Evolutionary conservation across 2,113 vertebrate species (phyloP).

Genomic region (Regulus satrapa): DNA sequence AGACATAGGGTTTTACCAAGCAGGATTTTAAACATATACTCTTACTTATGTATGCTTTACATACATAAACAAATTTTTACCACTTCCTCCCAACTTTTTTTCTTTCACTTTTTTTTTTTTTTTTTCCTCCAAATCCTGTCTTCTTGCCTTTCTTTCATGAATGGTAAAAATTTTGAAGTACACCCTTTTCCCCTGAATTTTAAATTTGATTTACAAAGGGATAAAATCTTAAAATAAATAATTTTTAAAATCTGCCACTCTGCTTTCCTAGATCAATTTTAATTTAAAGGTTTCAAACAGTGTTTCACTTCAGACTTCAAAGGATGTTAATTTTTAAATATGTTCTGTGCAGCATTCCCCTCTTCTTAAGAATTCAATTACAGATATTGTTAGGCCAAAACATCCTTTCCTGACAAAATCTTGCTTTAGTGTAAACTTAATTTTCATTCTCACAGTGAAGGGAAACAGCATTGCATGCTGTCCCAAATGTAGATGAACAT

Average conservation of each 20-base stretch:
- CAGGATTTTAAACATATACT: neutral
- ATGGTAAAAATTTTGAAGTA: neutral
- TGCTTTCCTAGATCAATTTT: neutral
- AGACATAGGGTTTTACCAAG: neutral
- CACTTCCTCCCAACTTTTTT: neutral
- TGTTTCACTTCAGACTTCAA: neutral
- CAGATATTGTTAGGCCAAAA: neutral
- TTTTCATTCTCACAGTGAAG: neutral
- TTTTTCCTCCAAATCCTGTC: neutral
- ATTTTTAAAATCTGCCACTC: neutral
- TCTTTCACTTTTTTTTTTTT: neutral
- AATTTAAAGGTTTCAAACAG: neutral
- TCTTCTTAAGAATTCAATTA: constrained; percentile 13
- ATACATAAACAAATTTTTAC: neutral
- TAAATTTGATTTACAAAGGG: neutral
- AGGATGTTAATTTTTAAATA: constrained; percentile 11
- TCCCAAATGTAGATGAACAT: neutral
- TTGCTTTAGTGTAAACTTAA: neutral
- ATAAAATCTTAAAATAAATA: neutral
- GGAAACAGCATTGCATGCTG: neutral
- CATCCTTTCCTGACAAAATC: neutral
- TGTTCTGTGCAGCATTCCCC: neutral
- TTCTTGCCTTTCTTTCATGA: neutral
- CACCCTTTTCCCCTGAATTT: neutral
- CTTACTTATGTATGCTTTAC: neutral